Evolutionary conservation across 2,113 vertebrate genomes (phyloP).

Genomic region (Pteruthius melanotis): DNA sequence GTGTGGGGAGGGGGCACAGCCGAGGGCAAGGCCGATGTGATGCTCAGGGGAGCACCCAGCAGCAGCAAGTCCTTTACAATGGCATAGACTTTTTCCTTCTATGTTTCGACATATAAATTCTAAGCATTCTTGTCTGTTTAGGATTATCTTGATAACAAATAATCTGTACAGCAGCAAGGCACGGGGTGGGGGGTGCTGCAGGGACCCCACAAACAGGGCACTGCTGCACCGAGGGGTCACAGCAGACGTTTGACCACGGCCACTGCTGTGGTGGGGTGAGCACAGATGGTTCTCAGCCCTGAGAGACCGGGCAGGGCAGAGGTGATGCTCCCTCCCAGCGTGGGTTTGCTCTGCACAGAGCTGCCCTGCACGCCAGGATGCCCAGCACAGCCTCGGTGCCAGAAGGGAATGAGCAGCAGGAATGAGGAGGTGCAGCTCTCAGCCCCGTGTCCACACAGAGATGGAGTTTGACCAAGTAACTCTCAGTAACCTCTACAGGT

Average conservation of each 20-base stretch:
- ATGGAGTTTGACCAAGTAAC: too few species aligned
- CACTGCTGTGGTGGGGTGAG: fast-evolving
- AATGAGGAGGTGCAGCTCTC: background rate
- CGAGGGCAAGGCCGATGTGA: fast-evolving
- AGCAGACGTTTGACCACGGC: fast-evolving
- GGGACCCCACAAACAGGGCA: background rate
- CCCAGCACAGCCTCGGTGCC: background rate
- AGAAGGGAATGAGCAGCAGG: background rate
- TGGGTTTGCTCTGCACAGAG: background rate
- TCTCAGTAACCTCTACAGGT: too few species aligned
- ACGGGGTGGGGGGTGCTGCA: background rate
- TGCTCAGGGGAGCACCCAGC: fast-evolving
- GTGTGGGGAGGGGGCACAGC: background rate
- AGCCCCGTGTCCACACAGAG: background rate
- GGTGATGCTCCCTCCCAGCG: background rate
- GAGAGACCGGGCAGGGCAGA: background rate
- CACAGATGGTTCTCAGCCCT: background rate
- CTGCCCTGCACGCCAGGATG: background rate
- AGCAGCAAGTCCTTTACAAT: too few species aligned
- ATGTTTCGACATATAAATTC: too few species aligned
- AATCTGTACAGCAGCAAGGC: background rate
- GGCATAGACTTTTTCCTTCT: too few species aligned
- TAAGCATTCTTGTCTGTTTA: too few species aligned
- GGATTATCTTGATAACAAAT: too few species aligned
- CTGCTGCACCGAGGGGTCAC: fast-evolving